Evolutionary conservation across 2,797 vertebrate species (phyloP).

Genomic region (Sorex maritimensis): DNA sequence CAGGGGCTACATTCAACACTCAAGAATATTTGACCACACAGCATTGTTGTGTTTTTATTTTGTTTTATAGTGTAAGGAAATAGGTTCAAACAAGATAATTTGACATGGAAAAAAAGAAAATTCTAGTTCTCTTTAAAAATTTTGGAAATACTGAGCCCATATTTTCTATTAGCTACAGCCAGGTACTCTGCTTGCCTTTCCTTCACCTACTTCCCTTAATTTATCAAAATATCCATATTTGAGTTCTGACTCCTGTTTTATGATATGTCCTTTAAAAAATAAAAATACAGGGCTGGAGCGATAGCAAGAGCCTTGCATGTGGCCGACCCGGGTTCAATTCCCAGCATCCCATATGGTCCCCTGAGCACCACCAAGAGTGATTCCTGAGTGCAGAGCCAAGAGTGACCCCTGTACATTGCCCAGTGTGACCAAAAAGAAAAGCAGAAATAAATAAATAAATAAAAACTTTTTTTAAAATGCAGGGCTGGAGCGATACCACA

Average conservation of each 20-base stretch:
- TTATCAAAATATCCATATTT: neutral
- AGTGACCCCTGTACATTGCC: too few species aligned
- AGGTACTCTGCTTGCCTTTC: too few species aligned
- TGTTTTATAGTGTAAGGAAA: neutral
- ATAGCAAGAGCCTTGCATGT: conserved; percentile 27
- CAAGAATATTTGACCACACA: neutral
- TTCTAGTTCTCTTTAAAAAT: conserved; percentile 35
- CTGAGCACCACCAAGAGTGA: too few species aligned
- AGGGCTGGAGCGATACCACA: conserved; percentile 6
- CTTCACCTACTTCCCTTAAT: neutral
- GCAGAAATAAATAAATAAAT: too few species aligned
- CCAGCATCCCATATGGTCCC: neutral
- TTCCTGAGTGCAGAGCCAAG: too few species aligned
- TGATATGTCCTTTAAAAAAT: conserved; percentile 23
- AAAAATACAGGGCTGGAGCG: conserved; percentile 38
- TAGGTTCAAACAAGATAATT: conserved; percentile 43
- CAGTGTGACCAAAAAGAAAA: too few species aligned
- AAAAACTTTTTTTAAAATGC: too few species aligned
- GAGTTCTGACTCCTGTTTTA: neutral
- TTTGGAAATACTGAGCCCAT: neutral
- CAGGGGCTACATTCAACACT: conserved; percentile 10
- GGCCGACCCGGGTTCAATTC: conserved; percentile 44
- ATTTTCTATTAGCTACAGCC: neutral
- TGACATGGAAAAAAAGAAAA: neutral
- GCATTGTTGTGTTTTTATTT: neutral